Percentiles rank a stretch among this genome's conserved stretches.
Conservation (phyloP, 2,888 invertebrate species). For the Sipha maydis region DNA sequence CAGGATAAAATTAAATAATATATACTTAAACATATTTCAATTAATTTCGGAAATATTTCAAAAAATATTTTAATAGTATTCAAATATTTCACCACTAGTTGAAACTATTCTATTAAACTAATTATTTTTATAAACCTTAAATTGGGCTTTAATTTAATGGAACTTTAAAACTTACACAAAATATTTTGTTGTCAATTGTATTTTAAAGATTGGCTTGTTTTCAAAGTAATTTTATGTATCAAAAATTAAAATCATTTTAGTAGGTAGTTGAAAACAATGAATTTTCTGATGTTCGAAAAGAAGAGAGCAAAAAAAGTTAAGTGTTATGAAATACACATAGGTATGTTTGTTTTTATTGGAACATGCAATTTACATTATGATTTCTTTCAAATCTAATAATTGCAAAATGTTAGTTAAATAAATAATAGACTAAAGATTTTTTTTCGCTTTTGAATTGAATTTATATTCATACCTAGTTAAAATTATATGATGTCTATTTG, state of each 20-base stretch:
- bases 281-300: neutral
- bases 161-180: neutral
- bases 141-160: neutral
- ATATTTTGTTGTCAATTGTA: neutral
- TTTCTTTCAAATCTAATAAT: neutral
- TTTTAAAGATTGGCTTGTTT: conserved; percentile 3
- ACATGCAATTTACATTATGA: neutral
- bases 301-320: neutral
- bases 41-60: no score
- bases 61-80: no score
- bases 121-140: neutral
- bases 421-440: no score
- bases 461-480: no score
- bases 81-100: neutral
- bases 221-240: conserved; percentile 13
- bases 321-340: neutral
- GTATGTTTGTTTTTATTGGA: neutral
- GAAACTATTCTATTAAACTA: neutral
- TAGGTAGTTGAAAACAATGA: neutral
- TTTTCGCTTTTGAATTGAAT: no score
- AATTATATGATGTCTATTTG: no score
- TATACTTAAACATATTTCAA: no score
- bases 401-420: neutral
- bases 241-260: neutral
- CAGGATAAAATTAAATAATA: no score